Conservation (phyloP, 2,113 vertebrate genomes). For the Noturus placidus region DNA sequence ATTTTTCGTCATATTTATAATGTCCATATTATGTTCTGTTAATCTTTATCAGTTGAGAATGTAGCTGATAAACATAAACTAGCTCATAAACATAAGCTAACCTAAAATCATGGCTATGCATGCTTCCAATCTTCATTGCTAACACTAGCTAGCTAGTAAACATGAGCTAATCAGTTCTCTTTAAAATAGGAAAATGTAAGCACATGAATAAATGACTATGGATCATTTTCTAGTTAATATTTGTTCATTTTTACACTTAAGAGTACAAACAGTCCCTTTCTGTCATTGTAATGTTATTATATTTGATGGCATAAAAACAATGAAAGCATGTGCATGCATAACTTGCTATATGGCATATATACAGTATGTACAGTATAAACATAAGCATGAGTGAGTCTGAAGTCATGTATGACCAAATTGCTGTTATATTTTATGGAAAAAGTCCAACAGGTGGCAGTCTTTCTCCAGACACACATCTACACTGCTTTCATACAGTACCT, state of each 20-base stretch:
- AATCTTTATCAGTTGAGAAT: background rate
- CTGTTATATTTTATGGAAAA: background rate
- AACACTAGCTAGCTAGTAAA: background rate
- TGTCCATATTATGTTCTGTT: background rate
- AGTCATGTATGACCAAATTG: background rate
- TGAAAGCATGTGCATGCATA: background rate
- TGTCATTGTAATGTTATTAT: background rate
- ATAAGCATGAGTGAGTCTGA: no score
- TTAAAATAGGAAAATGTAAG: background rate
- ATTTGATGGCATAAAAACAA: background rate
- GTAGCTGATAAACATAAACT: no score
- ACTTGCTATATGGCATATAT: background rate
- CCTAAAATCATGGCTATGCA: background rate
- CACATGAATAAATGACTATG: background rate
- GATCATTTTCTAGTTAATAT: background rate
- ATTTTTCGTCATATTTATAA: background rate
- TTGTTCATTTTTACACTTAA: background rate
- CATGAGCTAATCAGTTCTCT: background rate
- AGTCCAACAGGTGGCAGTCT: conserved; percentile 45
- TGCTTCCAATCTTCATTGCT: background rate
- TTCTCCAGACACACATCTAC: background rate
- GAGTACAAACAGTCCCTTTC: background rate
- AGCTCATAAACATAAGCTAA: background rate
- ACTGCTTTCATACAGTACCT: background rate
- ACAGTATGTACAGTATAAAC: background rate